These are phyloP conservation scores for Corythornis vintsioides DNA, from an alignment of 2,113 vertebrate genomes.

Conservation along the genomic window DNA sequence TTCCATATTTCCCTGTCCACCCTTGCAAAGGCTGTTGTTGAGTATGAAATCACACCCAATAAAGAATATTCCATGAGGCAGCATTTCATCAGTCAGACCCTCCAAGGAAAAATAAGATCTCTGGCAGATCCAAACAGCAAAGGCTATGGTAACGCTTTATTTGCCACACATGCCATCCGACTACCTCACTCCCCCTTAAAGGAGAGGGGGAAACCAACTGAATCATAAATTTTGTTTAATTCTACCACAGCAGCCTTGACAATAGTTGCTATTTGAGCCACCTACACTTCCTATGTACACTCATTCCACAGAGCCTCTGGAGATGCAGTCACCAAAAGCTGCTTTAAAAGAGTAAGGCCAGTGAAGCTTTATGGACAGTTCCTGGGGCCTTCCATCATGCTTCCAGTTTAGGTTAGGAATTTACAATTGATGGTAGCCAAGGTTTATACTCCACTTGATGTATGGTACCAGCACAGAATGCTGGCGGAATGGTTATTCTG, in stretches of 20 bases:
- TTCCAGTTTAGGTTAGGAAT: background rate
- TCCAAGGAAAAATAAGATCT: background rate
- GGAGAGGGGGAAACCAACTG: background rate
- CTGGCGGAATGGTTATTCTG: background rate
- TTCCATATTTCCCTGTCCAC: background rate
- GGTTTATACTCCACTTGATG: background rate
- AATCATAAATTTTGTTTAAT: slow-evolving; percentile 6
- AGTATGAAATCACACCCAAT: background rate
- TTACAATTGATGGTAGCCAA: background rate
- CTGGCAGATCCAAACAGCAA: background rate
- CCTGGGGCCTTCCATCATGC: background rate
- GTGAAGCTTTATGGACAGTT: background rate
- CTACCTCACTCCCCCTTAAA: background rate
- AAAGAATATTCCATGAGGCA: background rate
- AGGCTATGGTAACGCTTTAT: background rate
- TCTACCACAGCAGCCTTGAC: slow-evolving; percentile 20
- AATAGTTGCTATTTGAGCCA: background rate
- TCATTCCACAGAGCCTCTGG: background rate
- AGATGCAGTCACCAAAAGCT: slow-evolving; percentile 2
- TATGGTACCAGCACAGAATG: background rate
- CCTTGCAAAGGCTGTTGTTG: background rate
- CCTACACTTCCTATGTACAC: slow-evolving; percentile 1
- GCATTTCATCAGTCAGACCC: background rate
- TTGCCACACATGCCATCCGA: slow-evolving; percentile 7
- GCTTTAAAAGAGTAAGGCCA: background rate